Evolutionary conservation across 2,113 vertebrate genomes (phyloP).

Genomic region (Phaethon lepturus): DNA sequence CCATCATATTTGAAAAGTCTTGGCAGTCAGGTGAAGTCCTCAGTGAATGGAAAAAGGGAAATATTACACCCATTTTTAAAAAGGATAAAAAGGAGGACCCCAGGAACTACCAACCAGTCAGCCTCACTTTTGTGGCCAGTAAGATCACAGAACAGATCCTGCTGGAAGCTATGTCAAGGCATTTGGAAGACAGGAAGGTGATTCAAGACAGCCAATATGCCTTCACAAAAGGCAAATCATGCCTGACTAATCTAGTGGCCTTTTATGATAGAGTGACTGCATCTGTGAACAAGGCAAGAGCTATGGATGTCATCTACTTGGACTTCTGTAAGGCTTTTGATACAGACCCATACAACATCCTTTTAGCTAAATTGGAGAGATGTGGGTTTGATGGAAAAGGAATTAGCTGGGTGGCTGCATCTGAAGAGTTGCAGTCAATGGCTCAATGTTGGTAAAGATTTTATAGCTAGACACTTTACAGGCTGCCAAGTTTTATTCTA

Average conservation of each 20-base stretch:
- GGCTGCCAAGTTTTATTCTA: constrained; percentile 12
- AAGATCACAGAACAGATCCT: not conserved
- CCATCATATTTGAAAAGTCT: not conserved
- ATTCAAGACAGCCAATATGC: not conserved
- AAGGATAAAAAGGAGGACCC: not conserved
- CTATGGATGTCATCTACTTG: not conserved
- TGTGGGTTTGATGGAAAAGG: not conserved
- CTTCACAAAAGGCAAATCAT: not conserved
- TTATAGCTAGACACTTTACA: not conserved
- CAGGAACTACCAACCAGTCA: not conserved
- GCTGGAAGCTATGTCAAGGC: not conserved
- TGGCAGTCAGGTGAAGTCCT: not conserved
- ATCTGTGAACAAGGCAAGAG: not conserved
- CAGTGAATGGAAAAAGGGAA: not conserved
- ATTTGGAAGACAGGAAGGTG: not conserved
- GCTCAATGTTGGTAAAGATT: not conserved
- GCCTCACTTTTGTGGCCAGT: not conserved
- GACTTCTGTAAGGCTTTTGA: not conserved
- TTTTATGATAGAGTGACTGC: not conserved
- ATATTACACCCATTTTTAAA: not conserved
- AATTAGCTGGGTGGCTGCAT: not conserved
- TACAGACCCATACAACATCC: not conserved
- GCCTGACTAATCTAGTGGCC: not conserved
- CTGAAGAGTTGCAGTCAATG: not conserved
- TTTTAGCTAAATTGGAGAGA: not conserved